Evolutionary conservation across 2,113 vertebrate genomes (phyloP).

Genomic region (Budorcas taxicolor): DNA sequence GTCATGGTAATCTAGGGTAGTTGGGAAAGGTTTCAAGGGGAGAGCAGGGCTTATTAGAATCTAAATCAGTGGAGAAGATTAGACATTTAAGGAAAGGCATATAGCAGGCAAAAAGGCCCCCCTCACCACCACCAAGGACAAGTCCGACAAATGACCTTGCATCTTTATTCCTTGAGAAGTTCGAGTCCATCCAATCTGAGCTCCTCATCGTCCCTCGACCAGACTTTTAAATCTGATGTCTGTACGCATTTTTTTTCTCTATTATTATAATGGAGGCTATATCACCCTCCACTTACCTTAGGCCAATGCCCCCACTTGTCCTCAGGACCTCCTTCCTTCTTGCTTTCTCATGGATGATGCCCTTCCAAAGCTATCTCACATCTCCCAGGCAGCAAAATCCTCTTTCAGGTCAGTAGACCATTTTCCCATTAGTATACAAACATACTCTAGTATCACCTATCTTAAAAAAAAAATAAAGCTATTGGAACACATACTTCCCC

Average conservation of each 20-base stretch:
- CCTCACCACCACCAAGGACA: neutral
- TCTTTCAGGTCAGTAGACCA: neutral
- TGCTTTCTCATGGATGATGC: neutral
- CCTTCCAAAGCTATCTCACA: neutral
- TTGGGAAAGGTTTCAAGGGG: neutral
- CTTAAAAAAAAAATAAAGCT: neutral
- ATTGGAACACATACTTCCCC: neutral
- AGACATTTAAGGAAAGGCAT: neutral
- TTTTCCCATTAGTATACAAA: neutral
- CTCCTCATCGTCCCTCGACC: neutral
- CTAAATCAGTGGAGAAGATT: constrained; percentile 23
- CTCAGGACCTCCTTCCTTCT: neutral
- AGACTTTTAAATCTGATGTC: neutral
- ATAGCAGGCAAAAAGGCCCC: neutral
- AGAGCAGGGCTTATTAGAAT: neutral
- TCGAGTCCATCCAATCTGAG: neutral
- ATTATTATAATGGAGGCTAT: neutral
- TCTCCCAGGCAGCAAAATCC: neutral
- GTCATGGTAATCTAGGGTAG: neutral
- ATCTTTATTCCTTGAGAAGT: neutral
- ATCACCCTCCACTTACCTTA: neutral
- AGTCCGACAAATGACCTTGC: neutral
- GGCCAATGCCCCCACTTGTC: neutral
- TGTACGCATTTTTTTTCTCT: too few species aligned
- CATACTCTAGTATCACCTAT: neutral